Evolutionary conservation across 2,113 vertebrate genomes (phyloP), one percentile per base, ranked within the genome.

Genomic region (Notothenia coriiceps): DNA sequence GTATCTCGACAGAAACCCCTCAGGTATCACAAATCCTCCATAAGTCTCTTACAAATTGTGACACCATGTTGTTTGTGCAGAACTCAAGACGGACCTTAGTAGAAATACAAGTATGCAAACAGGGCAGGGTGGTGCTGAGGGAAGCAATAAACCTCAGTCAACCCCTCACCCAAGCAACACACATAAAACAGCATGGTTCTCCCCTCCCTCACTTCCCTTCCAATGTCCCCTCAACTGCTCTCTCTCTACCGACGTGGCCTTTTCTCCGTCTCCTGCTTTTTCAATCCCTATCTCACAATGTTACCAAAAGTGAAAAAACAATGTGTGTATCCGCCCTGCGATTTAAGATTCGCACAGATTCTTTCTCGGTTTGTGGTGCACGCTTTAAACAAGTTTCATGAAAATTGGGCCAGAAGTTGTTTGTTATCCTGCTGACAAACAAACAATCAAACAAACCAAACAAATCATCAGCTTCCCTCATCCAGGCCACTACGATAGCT

Each of bases 131-230:
- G 52, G 75, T 67, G 82, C 77, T 85, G 81, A 83, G 25, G 70
- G 66, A 73, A 75, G 74, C 35, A 60, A 60, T 86, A 88, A 88
- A 88, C 87, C 87, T 87, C 71, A 85, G 80, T 81, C 86, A 80
- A 85, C 74, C 82, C 65, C 84, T 88, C 72, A 74, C 70, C 72
- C 79, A 54, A 62, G 50, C 69, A 15, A 33, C 13, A 33, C 71
- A 61, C 52, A 62, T 73, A 64, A 80, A 84, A 51, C 80, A 65
- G 56, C 82, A 76, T 40, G 46, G 33, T 62, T 61, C 47, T 61
- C 64, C 47, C 47, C 13, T 56, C 57, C 60, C 52, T 74, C 18
- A 54, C 63, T 82, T 76, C 72, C 62, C 62, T 74, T 62, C 8
- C 63, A 20, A 44, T 33, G 22, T 77, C 72, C 70, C 70, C 44